Percentiles rank a stretch among this genome's conserved stretches.
These are phyloP conservation scores for Eristalinus aeneus DNA, from an alignment of 2,888 invertebrate genomes.

Conservation along the genomic window DNA sequence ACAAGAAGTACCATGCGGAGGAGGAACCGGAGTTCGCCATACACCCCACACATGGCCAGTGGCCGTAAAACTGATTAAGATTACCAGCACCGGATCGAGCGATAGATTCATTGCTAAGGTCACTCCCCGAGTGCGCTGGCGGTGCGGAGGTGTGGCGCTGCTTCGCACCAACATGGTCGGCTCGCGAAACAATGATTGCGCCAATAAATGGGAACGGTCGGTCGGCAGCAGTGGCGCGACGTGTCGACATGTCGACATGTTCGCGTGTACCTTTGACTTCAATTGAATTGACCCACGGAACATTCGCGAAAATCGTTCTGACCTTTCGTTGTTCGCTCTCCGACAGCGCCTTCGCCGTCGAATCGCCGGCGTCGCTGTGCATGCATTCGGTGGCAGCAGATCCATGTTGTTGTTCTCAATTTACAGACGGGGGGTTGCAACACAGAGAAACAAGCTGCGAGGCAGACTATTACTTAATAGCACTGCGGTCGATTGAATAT, in stretches of 20 bases:
- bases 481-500: constrained; percentile 65
- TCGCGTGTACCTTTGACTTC: constrained; percentile 50
- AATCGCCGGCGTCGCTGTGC: neutral
- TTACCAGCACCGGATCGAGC: constrained; percentile 37
- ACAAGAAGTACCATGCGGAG: constrained; percentile 44
- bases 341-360: neutral
- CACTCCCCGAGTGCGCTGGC: constrained; percentile 18
- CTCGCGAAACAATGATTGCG: neutral
- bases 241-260: neutral
- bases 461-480: constrained; percentile 67
- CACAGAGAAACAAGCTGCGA: constrained; percentile 30
- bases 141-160: constrained; percentile 8
- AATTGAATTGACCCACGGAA: constrained; percentile 63
- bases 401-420: constrained; percentile 46
- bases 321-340: constrained; percentile 29
- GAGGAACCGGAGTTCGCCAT: constrained; percentile 35
- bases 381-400: constrained; percentile 3
- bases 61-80: constrained; percentile 58
- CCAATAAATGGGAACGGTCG: neutral
- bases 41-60: constrained; percentile 29
- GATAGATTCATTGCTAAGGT: constrained; percentile 68
- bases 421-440: constrained; percentile 33
- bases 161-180: neutral
- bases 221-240: neutral
- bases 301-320: constrained; percentile 33